Conservation (phyloP, 2,113 vertebrate species). For the Sturnira hondurensis region DNA sequence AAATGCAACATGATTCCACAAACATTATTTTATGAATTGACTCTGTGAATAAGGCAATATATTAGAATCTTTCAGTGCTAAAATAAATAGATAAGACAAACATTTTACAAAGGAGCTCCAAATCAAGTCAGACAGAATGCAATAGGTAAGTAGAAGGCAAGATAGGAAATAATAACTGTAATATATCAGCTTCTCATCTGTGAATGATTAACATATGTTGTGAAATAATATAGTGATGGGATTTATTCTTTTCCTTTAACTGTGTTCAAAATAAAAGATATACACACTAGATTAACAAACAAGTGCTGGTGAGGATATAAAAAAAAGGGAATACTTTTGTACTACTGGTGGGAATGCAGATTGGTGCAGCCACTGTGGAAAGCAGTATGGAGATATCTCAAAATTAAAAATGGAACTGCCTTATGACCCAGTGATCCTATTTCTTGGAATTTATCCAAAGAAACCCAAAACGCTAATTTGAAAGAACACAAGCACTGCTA, state of each 20-base stretch:
- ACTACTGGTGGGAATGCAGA: too few species aligned
- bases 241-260: background rate
- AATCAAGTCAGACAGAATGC: background rate
- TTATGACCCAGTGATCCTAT: too few species aligned
- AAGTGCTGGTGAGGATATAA: too few species aligned
- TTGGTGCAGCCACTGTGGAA: too few species aligned
- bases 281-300: too few species aligned
- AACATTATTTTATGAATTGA: background rate
- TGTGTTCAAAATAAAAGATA: background rate
- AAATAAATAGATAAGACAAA: background rate
- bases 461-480: too few species aligned
- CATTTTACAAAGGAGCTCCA: background rate
- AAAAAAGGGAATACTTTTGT: too few species aligned
- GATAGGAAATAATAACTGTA: background rate
- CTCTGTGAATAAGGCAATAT: background rate
- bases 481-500: too few species aligned
- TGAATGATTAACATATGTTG: background rate
- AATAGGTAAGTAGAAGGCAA: background rate
- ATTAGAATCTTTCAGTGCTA: background rate
- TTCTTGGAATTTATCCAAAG: too few species aligned
- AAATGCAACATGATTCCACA: background rate
- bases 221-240: background rate
- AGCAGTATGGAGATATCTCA: too few species aligned
- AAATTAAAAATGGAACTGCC: too few species aligned
- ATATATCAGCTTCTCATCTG: background rate